Evolutionary conservation across 2,797 vertebrate genomes (phyloP), one percentile per base, ranked within the genome.

Genomic region (Oreochromis grahami): DNA sequence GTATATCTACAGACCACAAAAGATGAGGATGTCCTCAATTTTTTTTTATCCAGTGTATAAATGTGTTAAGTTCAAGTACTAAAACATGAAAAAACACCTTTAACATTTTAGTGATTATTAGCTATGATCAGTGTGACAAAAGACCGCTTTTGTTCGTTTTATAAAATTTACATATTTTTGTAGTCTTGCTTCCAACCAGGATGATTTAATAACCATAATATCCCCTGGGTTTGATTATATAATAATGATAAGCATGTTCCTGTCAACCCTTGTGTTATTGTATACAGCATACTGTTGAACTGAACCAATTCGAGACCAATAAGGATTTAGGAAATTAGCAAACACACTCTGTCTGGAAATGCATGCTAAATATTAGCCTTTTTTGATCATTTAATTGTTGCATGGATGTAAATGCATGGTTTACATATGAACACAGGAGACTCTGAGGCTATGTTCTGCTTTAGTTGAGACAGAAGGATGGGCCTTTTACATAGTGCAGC

Each of bases 1-100:
- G 9, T 10, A 38, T 34, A 52, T 34, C 29, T 50, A 13, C 72
- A 21, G 48, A 8, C 7, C 45, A 52, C 72, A 34, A 24, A 68
- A 24, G n/a, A 68, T 8, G 2, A n/a, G 8, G 3, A 68, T 24
- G 63, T 68, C 21, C 5, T 68, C 4, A 2, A 1, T 0, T 0
- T 21, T 3, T 21, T 3, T 15, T 15, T 4, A 21, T 65, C 60
- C 32, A 60, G 32, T 36, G 32, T 60, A 36, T 36, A 36, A 65
- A 21, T 68, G 36, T 68, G 36, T 21, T 68, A 41, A 24, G 5
- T 68, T 41, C 7, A 68, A 43, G 17, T 1, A 43, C n/a, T 24
- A 8, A 43, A 43, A 43, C n/a, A 24, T 68, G 63, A 68, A 68
- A 24, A 68, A 68, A 19, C 5, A 36, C 0, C 41, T 45, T 26